Conservation (phyloP, 2,888 invertebrate species). For the Gordius sp. region DNA sequence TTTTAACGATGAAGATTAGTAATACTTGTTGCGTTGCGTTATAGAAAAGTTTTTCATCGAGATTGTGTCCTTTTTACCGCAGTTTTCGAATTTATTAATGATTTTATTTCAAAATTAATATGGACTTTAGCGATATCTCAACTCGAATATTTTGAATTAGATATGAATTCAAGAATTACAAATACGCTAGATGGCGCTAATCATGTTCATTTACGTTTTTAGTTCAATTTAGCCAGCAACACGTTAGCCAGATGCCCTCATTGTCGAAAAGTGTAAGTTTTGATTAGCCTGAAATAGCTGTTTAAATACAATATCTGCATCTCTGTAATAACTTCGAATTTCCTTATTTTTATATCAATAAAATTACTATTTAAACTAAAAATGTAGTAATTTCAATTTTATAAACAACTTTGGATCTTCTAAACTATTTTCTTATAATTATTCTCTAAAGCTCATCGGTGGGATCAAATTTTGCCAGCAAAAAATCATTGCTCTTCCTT, state of each 20-base stretch:
- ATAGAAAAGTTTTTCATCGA: no score
- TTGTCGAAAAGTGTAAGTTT: slow-evolving; percentile 13
- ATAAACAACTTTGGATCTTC: no score
- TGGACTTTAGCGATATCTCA: no score
- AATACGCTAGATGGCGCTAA: background rate
- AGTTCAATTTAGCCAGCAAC: slow-evolving; percentile 9
- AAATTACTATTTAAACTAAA: background rate
- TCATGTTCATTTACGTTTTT: background rate
- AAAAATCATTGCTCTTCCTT: background rate
- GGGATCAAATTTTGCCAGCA: slow-evolving; percentile 1
- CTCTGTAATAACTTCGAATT: background rate
- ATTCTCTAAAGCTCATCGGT: slow-evolving; percentile 14
- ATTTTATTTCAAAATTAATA: no score
- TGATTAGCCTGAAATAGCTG: no score
- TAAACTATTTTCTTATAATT: no score
- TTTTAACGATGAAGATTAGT: no score
- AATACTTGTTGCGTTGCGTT: no score
- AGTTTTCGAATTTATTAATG: no score
- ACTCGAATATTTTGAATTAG: background rate
- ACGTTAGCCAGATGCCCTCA: slow-evolving; percentile 2
- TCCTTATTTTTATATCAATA: background rate
- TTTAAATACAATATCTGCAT: background rate
- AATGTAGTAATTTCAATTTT: no score
- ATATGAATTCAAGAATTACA: background rate
- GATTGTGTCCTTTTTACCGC: no score